Base-by-base conservation (phyloP, 2,113 vertebrate species). In the Centropristis striata region DNA sequence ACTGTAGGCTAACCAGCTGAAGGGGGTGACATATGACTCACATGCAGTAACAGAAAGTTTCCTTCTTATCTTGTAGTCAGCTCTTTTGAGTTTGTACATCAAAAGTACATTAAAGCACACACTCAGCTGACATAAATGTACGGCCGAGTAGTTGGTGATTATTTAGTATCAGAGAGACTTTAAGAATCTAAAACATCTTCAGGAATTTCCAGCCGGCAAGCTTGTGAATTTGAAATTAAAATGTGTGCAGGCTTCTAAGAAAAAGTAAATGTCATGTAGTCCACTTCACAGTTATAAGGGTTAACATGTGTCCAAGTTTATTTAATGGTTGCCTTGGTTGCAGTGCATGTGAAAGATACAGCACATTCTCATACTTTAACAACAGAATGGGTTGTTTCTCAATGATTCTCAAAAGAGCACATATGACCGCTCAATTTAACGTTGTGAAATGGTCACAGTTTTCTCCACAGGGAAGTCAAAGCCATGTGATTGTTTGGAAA, bases 1-100 rank as follows among this genome's bases (percentile, higher is more conserved):
- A 88, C 76, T 69, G 72, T 27, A 20, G 74, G 58, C 78, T 53
- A 76, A 73, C 78, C 39, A 51, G 76, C 71, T 79, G 61, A 80
- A 70, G 68, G 71, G 50, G 25, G 71, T 68, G 82, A 80, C 72
- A 66, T 64, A 58, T 88, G 85, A 86, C 66, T 87, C 83, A 83
- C 27, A 83, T 21, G 64, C 37, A 41, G 55, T 50, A 64, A 80
- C 20, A 10, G 23, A 81, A 69, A 73, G 55, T 70, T 78, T 42
- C 14, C 25, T 59, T 71, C 49, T 54, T 42, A 27, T 75, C 58
- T 53, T 25, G 36, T 20, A 46, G 83, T 88, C 86, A 88, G 86
- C 84, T 71, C 39, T 86, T 86, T 83, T 44, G 50, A 46, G 82
- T 83, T 83, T 49, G 63, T 65, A 23, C 5, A 72, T 55, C 63